phyloP scores from a whole-genome alignment of 2,113 vertebrate genomes.

The Coturnix japonica region DNA sequence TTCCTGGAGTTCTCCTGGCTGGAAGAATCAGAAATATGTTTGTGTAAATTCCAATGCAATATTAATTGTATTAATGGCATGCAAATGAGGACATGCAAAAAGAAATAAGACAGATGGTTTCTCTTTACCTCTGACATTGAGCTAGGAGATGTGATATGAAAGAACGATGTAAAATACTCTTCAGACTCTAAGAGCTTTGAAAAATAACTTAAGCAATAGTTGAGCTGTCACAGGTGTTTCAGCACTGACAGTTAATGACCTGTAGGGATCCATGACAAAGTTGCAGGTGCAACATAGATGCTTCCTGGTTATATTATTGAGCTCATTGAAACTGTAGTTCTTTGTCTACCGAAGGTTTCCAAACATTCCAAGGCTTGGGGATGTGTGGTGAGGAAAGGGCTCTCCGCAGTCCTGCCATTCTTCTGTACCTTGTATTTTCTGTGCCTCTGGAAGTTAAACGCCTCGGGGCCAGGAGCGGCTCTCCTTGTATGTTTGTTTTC shows the following conservation, averaged over 20 bases:
- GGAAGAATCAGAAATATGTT: conserved; percentile 23
- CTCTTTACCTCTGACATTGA: conserved; percentile 40
- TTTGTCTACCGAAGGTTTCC: background rate
- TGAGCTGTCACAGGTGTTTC: background rate
- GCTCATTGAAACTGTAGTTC: background rate
- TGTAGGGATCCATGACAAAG: background rate
- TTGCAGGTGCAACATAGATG: background rate
- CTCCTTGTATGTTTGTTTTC: background rate
- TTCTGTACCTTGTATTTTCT: background rate
- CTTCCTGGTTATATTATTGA: background rate
- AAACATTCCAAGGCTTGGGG: background rate
- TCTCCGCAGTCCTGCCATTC: background rate
- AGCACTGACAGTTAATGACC: background rate
- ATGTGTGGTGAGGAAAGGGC: background rate
- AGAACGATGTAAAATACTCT: conserved; percentile 32
- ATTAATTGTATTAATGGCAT: conserved; percentile 64
- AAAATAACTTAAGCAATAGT: background rate
- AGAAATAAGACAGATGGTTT: conserved; percentile 58
- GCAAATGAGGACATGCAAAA: conserved; percentile 56
- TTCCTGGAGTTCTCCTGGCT: background rate
- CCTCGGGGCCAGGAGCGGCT: background rate
- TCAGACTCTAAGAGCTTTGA: background rate
- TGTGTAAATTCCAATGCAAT: conserved; percentile 23
- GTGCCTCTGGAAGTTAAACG: background rate
- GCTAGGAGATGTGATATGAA: conserved; percentile 32